Evolutionary conservation across 2,797 vertebrate species (phyloP).

Genomic region (Acanthurus lineatus): DNA sequence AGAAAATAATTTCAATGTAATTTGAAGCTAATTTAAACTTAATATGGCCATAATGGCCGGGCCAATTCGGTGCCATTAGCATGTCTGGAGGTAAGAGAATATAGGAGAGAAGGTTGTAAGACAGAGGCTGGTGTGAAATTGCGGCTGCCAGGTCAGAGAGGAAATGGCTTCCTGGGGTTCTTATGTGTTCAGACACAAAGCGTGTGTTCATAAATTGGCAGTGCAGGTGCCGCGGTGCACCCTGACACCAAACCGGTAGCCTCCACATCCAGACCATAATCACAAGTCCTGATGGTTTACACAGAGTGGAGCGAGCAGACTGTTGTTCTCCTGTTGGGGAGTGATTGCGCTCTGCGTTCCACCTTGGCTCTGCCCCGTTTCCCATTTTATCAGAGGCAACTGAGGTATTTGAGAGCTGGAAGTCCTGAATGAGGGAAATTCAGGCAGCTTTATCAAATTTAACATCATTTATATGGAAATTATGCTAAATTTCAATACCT

Average conservation of each 20-base stretch:
- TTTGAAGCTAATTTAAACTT: constrained; percentile 78
- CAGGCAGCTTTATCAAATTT: neutral
- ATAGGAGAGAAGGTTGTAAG: constrained; percentile 56
- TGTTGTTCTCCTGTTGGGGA: constrained; percentile 45
- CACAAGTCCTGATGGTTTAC: constrained; percentile 57
- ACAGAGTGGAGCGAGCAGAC: constrained; percentile 40
- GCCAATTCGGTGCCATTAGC: constrained; percentile 74
- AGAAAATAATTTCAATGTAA: constrained; percentile 77
- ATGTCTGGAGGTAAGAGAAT: constrained; percentile 61
- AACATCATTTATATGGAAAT: constrained; percentile 23
- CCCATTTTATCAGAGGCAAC: constrained; percentile 18
- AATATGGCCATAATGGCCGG: constrained; percentile 75
- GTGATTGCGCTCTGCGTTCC: constrained; percentile 35
- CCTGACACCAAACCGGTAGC: constrained; percentile 39
- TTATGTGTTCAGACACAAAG: constrained; percentile 70
- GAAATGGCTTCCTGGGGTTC: constrained; percentile 72
- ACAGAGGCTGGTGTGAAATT: constrained; percentile 67
- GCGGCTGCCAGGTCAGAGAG: constrained; percentile 58
- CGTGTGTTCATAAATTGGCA: constrained; percentile 62
- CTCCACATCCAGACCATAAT: constrained; percentile 52
- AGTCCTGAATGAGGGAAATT: constrained; percentile 11
- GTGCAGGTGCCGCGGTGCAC: constrained; percentile 42
- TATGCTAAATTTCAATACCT: constrained; percentile 3
- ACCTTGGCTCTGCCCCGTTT: neutral
- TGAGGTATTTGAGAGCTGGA: constrained; percentile 11